Percentiles rank a stretch among this genome's conserved stretches.
phyloP scores from a whole-genome alignment of 1,140 invertebrate species.

The Temnothorax curvispinosus region DNA sequence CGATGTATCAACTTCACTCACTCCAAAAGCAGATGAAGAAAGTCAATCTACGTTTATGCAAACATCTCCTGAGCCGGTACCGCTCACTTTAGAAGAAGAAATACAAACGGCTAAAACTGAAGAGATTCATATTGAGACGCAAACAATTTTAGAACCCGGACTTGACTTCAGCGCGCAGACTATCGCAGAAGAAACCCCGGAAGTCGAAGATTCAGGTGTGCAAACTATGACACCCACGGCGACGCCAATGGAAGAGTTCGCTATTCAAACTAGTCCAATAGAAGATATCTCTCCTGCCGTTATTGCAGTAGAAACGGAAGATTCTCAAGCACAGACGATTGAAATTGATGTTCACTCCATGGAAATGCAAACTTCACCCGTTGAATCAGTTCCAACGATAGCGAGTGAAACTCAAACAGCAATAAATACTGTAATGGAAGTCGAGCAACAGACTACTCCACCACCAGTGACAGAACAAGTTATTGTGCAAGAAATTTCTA shows the following conservation, averaged over 20 bases:
- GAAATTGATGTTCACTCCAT: slow-evolving; percentile 57
- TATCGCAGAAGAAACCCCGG: not conserved
- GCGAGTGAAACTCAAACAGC: slow-evolving; percentile 80
- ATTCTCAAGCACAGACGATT: slow-evolving; percentile 71
- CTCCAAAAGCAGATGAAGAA: slow-evolving; percentile 72
- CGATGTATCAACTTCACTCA: slow-evolving; percentile 77
- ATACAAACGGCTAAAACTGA: slow-evolving; percentile 6
- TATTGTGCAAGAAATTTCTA: slow-evolving; percentile 69
- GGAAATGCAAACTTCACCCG: slow-evolving; percentile 76
- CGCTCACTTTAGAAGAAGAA: slow-evolving; percentile 22
- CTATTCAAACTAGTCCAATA: slow-evolving; percentile 80
- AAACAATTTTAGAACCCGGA: slow-evolving; percentile 82
- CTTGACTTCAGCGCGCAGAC: slow-evolving; percentile 36
- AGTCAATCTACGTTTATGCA: slow-evolving; percentile 71
- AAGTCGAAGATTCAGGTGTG: slow-evolving; percentile 55
- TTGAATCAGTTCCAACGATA: slow-evolving; percentile 34
- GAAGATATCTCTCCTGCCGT: slow-evolving; percentile 75
- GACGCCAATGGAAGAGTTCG: slow-evolving; percentile 73
- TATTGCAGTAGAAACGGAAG: slow-evolving; percentile 75
- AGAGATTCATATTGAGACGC: slow-evolving; percentile 74
- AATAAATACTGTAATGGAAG: slow-evolving; percentile 61
- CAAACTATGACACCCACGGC: slow-evolving; percentile 40
- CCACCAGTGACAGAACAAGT: slow-evolving; percentile 29
- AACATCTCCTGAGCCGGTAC: slow-evolving; percentile 69
- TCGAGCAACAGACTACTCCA: slow-evolving; percentile 74